Evolutionary conservation across 2,888 invertebrate genomes (phyloP).

Genomic region (Drosophila percnosoma): DNA sequence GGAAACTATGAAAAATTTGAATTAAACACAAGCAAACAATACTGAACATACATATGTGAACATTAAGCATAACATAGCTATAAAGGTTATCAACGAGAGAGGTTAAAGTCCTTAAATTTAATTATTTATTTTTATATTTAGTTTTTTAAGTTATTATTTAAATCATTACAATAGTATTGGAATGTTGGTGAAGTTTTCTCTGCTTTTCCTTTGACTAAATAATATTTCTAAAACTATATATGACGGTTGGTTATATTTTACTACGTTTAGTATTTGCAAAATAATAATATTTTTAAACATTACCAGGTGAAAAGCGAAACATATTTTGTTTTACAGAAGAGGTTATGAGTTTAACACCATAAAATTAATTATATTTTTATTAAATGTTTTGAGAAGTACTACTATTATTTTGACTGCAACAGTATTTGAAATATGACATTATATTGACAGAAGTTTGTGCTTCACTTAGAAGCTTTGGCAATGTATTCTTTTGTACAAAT

Average conservation of each 20-base stretch:
- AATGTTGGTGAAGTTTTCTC: neutral
- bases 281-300: neutral
- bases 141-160: neutral
- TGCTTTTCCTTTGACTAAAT: neutral
- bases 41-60: neutral
- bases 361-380: neutral
- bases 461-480: neutral
- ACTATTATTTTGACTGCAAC: neutral
- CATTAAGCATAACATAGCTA: neutral
- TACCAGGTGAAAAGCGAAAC: neutral
- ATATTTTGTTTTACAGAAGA: neutral
- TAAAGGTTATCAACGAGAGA: neutral
- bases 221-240: neutral
- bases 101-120: neutral
- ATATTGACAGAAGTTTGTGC: neutral
- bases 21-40: neutral
- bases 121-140: neutral
- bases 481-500: neutral
- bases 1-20: no score
- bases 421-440: neutral
- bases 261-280: neutral
- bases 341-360: neutral
- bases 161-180: neutral
- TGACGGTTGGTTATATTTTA: neutral
- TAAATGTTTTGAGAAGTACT: neutral